Base-by-base conservation (phyloP, 2,113 vertebrate species). In the Pheucticus melanocephalus region DNA sequence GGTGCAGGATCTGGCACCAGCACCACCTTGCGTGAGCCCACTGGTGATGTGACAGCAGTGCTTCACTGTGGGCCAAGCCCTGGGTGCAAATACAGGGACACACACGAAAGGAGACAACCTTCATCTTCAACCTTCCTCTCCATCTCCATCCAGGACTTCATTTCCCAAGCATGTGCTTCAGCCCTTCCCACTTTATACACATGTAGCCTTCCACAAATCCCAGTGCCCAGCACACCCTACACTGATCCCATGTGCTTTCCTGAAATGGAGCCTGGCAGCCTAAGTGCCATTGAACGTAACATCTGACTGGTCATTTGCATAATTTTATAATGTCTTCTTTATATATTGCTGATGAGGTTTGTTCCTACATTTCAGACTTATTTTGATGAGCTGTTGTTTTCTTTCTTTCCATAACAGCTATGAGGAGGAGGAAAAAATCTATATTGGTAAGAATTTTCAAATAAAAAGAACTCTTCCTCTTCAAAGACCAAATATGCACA, bases 91-190 rank as follows among this genome's bases (percentile, higher is more conserved):
- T 33, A 6, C 14, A 16, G 60, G 37, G 21, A 16, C 6, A 4
- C 13, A 9, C 10, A 35, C 3, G 12, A 28, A 40, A 45, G 28
- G 28, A 88, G 9, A 23, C 0, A 0, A 39, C 2, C 5, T 19
- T 82, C 28, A 23, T n/a, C 21, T 15, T 15, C 33, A 57, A 15
- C 20, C 16, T 75, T 57, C 12, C 6, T 61, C 9, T 53, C 12
- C 39, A 39, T 48, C 47, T 48, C 31, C 17, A 50, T 33, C 7
- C 0, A 0, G 19, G 28, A 40, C 14, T 60, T 56, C 5, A 18
- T 81, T 81, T 78, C 42, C 10, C 1, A 65, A 76, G 28, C 17
- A 45, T 2, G 2, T 51, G 11, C 13, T 37, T 83, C 64, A 73
- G 23, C 12, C 19, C 33, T 53, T 75, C 39, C 15, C 14, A 48